These are phyloP conservation scores for Pantherophis alleghaniensis DNA, from an alignment of 2,797 vertebrate species.

Conservation along the genomic window DNA sequence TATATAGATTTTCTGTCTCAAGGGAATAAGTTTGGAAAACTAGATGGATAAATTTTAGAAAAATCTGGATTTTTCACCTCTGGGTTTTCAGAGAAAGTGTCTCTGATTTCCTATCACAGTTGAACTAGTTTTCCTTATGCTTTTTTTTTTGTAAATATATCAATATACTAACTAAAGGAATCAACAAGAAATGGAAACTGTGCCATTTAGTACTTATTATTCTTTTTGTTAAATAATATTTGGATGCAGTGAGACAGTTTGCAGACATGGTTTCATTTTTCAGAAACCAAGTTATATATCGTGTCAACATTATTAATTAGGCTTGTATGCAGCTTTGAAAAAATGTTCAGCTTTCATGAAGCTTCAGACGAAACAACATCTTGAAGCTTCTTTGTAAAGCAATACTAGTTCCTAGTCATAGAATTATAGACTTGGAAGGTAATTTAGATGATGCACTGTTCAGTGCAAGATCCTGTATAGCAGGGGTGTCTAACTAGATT, in stretches of 20 bases:
- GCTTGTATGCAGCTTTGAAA: neutral
- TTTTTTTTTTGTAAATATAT: constrained; percentile 36
- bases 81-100: constrained; percentile 38
- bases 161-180: constrained; percentile 24
- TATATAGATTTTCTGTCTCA: neutral
- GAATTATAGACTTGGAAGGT: neutral
- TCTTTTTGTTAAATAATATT: constrained; percentile 24
- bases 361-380: neutral
- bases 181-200: constrained; percentile 39
- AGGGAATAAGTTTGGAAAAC: neutral
- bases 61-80: constrained; percentile 36
- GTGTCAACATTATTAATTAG: neutral
- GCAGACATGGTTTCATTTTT: constrained; percentile 8
- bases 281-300: neutral
- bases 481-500: too few relatives aligned
- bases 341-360: neutral
- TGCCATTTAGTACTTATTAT: constrained; percentile 36
- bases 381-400: neutral
- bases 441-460: neutral
- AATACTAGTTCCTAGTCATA: neutral
- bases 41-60: neutral
- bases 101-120: constrained; percentile 49
- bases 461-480: neutral
- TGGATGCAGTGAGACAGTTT: constrained; percentile 8
- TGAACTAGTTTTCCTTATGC: constrained; percentile 46